Conservation (phyloP, 2,888 invertebrate species). For the Hydroisotoma schaefferi region DNA sequence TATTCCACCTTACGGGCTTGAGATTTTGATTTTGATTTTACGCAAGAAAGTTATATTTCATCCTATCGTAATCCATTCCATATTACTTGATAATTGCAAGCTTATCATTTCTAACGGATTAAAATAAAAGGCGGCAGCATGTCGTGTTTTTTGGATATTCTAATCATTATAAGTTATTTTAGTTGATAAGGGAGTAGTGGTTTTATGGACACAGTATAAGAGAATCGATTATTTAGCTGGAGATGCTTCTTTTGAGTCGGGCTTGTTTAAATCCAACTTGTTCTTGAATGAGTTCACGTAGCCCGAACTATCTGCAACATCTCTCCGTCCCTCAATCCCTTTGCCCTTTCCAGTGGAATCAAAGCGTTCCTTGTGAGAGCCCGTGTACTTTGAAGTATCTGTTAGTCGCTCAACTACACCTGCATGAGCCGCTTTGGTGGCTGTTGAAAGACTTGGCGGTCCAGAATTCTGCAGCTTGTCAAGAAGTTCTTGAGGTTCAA, state of each 20-base stretch:
- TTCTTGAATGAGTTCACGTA: constrained; percentile 53
- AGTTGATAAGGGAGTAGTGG: too few species aligned
- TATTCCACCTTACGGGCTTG: too few species aligned
- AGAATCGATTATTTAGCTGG: too few species aligned
- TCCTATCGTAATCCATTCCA: too few species aligned
- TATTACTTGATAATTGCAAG: too few species aligned
- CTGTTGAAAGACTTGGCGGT: constrained; percentile 37
- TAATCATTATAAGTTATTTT: too few species aligned
- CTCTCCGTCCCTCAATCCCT: constrained; percentile 53
- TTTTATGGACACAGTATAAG: too few species aligned
- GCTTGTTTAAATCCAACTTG: constrained; percentile 32
- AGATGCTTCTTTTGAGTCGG: background rate
- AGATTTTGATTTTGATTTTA: too few species aligned
- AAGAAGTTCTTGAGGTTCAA: constrained; percentile 74
- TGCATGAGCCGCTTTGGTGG: constrained; percentile 47
- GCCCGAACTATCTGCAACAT: constrained; percentile 51
- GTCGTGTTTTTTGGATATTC: too few species aligned
- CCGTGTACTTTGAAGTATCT: constrained; percentile 52
- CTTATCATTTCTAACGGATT: too few species aligned
- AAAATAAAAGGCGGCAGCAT: too few species aligned
- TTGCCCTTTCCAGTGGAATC: constrained; percentile 53
- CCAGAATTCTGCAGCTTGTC: constrained; percentile 76
- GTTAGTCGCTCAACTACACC: constrained; percentile 51
- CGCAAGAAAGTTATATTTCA: too few species aligned
- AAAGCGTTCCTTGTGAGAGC: constrained; percentile 53